phyloP scores from a whole-genome alignment of 1,140 invertebrate genomes.

The Brachionus rotundiformis region DNA sequence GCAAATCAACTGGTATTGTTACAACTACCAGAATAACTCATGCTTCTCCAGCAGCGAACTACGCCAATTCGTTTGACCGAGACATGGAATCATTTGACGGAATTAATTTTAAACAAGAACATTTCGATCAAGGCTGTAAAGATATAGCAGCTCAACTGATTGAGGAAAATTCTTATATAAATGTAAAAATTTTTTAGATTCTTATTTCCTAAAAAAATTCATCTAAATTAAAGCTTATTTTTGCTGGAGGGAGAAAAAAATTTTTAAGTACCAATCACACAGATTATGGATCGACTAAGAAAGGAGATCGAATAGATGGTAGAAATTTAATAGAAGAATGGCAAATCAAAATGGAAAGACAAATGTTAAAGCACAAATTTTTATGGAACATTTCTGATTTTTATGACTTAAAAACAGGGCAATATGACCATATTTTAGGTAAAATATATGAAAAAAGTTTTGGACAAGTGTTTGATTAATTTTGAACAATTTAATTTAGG shows the following conservation, averaged over 20 bases:
- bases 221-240: not conserved
- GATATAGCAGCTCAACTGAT: conserved; percentile 63
- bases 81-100: conserved; percentile 60
- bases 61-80: conserved; percentile 69
- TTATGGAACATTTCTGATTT: conserved; percentile 20
- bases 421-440: conserved; percentile 44
- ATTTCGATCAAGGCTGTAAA: conserved; percentile 60
- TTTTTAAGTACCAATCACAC: conserved; percentile 33
- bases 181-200: not conserved
- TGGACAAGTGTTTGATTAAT: not conserved
- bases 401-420: not conserved
- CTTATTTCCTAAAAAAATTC: not conserved
- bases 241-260: conserved; percentile 46
- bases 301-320: conserved; percentile 38
- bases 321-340: conserved; percentile 49
- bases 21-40: conserved; percentile 85
- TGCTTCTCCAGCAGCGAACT: conserved; percentile 79
- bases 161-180: conserved; percentile 53
- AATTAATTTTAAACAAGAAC: conserved; percentile 49
- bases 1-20: conserved; percentile 78
- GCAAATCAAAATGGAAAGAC: conserved; percentile 25
- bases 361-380: conserved; percentile 46
- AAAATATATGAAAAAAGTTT: not conserved
- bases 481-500: not conserved
- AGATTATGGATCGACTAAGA: not conserved